Percentiles rank a stretch among this genome's conserved stretches.
Conservation (phyloP, 2,797 vertebrate genomes). For the Hemibagrus guttatus region DNA sequence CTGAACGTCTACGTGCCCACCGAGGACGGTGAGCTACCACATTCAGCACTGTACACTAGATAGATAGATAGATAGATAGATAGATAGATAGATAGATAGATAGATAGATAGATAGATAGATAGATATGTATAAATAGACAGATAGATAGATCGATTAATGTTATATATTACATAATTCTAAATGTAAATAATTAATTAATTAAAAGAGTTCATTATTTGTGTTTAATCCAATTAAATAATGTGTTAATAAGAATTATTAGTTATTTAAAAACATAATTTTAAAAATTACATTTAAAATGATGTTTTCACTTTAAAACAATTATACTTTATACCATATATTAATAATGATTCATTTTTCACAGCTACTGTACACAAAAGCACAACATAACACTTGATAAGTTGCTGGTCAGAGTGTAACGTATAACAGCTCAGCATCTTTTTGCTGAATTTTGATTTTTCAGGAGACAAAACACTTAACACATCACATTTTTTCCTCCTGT, state of each 20-base stretch:
- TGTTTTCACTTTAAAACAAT: not conserved
- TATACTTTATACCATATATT: not conserved
- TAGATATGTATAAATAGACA: not conserved
- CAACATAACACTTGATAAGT: not conserved
- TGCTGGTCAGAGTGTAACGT: not conserved
- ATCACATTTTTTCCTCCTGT: not conserved
- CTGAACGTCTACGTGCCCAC: constrained; percentile 93
- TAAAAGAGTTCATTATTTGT: not conserved
- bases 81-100: not conserved
- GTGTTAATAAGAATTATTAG: not conserved
- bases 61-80: not conserved
- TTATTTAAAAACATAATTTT: not conserved
- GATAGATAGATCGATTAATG: too few species aligned
- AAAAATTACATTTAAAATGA: not conserved
- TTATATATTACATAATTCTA: not conserved
- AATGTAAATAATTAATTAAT: not conserved
- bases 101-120: too few species aligned
- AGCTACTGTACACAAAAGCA: constrained; percentile 2
- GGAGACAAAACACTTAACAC: constrained; percentile 16
- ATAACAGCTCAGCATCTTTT: constrained; percentile 12
- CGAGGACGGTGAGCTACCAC: constrained; percentile 85
- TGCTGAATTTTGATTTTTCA: constrained; percentile 19
- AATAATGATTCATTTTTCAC: not conserved
- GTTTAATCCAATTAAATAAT: not conserved
- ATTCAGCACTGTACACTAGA: constrained; percentile 25